Conservation (phyloP, 2,888 invertebrate species). For the Lepidochitona cinerea region DNA sequence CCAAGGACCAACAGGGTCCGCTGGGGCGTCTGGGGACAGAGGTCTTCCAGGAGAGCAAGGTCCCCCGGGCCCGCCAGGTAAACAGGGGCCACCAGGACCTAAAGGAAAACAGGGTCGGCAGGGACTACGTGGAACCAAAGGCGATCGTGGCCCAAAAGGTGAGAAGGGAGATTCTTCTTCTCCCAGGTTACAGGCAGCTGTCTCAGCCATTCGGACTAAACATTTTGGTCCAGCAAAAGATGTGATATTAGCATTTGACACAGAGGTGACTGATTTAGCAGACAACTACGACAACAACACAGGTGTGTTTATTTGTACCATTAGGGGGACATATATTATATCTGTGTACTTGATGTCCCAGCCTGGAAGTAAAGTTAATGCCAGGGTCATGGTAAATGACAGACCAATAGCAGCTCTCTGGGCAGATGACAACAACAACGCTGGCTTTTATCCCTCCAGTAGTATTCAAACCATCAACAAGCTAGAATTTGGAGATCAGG, state of each 20-base stretch:
- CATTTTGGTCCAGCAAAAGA: slow-evolving; percentile 44
- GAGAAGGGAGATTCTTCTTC: slow-evolving; percentile 1
- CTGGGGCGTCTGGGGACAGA: background rate
- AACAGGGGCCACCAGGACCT: slow-evolving; percentile 9
- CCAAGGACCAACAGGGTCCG: background rate
- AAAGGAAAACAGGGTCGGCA: background rate
- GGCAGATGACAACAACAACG: slow-evolving; percentile 42
- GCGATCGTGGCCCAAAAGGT: slow-evolving; percentile 6
- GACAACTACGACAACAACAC: slow-evolving; percentile 46
- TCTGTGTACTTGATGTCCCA: slow-evolving; percentile 45
- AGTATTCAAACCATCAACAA: slow-evolving; percentile 40
- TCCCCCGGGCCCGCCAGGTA: slow-evolving; percentile 12
- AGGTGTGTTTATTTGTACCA: slow-evolving; percentile 41
- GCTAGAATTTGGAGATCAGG: slow-evolving; percentile 44
- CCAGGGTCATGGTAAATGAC: slow-evolving; percentile 38
- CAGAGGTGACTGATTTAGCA: slow-evolving; percentile 26
- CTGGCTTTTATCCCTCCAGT: slow-evolving; percentile 45
- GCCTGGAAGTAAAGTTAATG: slow-evolving; percentile 45
- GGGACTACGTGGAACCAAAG: background rate
- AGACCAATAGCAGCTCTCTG: slow-evolving; percentile 45
- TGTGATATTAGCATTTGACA: slow-evolving; percentile 36
- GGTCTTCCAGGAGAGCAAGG: slow-evolving; percentile 9
- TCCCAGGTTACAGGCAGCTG: slow-evolving; percentile 31
- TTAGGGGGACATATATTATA: slow-evolving; percentile 42
- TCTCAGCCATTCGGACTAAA: slow-evolving; percentile 36